Evolutionary conservation across 2,888 invertebrate genomes (phyloP).

Genomic region (Drosophila anceps): DNA sequence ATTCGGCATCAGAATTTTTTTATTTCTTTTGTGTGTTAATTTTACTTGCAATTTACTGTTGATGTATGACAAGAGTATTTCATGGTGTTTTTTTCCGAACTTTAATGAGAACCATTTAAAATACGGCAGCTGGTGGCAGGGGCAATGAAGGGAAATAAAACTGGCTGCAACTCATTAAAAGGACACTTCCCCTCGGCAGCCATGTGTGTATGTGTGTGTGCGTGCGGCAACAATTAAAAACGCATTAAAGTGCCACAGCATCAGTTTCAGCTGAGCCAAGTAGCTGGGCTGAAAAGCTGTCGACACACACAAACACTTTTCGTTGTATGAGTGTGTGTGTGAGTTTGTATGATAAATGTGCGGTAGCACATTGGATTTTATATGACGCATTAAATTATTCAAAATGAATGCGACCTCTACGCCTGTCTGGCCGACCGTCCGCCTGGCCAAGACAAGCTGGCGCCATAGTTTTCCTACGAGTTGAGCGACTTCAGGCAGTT

Average conservation of each 20-base stretch:
- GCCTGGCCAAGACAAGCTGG: conserved; percentile 2
- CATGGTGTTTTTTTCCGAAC: conserved; percentile 21
- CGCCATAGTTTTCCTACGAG: conserved; percentile 39
- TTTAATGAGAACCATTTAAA: conserved; percentile 67
- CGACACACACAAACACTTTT: conserved; percentile 10
- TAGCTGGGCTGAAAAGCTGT: conserved; percentile 11
- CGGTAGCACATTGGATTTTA: conserved; percentile 64
- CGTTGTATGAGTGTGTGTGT: too few species aligned
- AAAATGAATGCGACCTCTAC: conserved; percentile 43
- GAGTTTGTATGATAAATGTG: conserved; percentile 68
- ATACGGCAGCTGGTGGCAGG: conserved; percentile 38
- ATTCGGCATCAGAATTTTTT: neutral
- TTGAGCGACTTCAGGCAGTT: conserved; percentile 33
- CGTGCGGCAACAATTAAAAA: conserved; percentile 70
- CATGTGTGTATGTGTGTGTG: neutral
- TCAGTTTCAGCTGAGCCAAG: conserved; percentile 28
- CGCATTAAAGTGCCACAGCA: conserved; percentile 67
- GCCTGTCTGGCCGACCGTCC: neutral
- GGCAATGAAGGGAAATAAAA: conserved; percentile 13
- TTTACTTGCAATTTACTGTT: conserved; percentile 33
- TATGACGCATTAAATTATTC: conserved; percentile 73
- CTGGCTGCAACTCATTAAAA: conserved; percentile 59
- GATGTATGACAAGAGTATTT: conserved; percentile 39
- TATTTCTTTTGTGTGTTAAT: conserved; percentile 13
- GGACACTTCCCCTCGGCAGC: conserved; percentile 34